Conservation (phyloP, 2,113 vertebrate species). For the Podarcis raffonei region DNA sequence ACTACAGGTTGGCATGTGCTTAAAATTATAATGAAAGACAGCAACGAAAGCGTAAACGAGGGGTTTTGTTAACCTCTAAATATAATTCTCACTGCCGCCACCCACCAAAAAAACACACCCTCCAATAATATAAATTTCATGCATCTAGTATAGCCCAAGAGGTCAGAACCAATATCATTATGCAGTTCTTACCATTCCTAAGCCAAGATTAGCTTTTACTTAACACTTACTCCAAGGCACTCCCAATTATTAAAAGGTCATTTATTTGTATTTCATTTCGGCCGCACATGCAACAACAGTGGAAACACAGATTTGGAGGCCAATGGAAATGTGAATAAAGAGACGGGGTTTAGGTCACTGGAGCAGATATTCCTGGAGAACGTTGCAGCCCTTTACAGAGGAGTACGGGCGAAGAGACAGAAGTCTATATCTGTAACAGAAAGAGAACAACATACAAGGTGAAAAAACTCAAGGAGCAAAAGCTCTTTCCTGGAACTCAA, state of each 20-base stretch:
- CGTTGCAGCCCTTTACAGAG: too few relatives aligned
- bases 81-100: neutral
- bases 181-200: neutral
- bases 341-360: neutral
- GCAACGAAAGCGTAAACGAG: neutral
- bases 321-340: constrained; percentile 11
- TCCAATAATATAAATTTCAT: neutral
- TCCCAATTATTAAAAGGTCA: constrained; percentile 21
- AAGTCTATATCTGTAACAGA: neutral
- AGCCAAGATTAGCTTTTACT: constrained; percentile 8
- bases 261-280: constrained; percentile 15
- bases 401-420: too few relatives aligned
- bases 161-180: constrained; percentile 2
- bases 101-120: neutral
- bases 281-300: neutral
- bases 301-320: neutral
- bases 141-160: neutral
- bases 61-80: neutral
- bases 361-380: neutral
- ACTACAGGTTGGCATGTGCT: neutral
- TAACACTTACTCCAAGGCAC: constrained; percentile 16
- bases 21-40: neutral
- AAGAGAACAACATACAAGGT: neutral
- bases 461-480: neutral
- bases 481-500: too few relatives aligned